Conservation (phyloP, 1,140 invertebrate species). For the Drosophila virilis region DNA sequence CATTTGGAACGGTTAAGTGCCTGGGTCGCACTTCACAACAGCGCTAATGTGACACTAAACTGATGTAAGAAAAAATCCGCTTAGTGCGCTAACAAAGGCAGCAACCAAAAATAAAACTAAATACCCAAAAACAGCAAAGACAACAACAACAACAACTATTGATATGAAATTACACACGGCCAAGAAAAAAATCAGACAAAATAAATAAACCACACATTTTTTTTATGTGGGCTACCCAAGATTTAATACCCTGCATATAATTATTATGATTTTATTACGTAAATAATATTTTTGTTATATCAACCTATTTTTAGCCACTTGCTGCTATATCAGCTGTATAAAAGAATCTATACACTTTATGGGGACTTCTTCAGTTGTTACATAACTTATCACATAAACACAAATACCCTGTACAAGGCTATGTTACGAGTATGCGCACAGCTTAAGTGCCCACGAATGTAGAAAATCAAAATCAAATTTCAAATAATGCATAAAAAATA, state of each 20-base stretch:
- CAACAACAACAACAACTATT: slow-evolving; percentile 21
- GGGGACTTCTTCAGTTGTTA: no score
- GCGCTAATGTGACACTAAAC: slow-evolving; percentile 80
- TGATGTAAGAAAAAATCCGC: slow-evolving; percentile 79
- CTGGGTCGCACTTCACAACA: slow-evolving; percentile 51
- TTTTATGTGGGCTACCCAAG: not conserved
- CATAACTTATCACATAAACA: no score
- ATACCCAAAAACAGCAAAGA: slow-evolving; percentile 50
- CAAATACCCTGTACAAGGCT: not conserved
- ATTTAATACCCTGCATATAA: not conserved
- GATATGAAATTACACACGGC: slow-evolving; percentile 72
- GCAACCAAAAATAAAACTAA: slow-evolving; percentile 70
- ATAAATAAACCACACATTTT: no score
- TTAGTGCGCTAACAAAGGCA: slow-evolving; percentile 68
- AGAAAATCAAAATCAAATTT: slow-evolving; percentile 69
- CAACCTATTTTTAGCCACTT: no score
- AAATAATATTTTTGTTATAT: no score
- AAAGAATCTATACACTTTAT: no score
- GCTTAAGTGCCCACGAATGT: slow-evolving; percentile 61
- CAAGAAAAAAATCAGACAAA: slow-evolving; percentile 38
- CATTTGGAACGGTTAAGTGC: slow-evolving; percentile 22
- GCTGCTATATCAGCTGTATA: no score
- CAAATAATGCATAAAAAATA: slow-evolving; percentile 58
- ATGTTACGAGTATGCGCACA: slow-evolving; percentile 21
- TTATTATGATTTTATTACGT: no score